Evolutionary conservation across 2,888 invertebrate genomes (phyloP), one percentile per base, ranked within the genome.

Genomic region (Eupsilia transversa): DNA sequence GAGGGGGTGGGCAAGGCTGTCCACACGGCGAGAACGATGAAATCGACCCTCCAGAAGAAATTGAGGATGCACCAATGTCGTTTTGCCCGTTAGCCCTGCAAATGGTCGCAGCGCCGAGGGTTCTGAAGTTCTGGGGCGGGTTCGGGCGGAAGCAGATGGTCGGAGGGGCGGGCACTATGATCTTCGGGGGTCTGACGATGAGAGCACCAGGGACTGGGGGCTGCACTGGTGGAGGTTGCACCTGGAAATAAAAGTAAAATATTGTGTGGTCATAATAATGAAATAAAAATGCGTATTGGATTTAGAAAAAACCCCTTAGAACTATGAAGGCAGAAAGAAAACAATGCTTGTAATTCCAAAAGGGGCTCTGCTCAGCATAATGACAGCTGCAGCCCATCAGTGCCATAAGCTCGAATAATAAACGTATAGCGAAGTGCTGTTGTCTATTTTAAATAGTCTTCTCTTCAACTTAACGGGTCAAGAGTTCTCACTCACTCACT

Each of bases 91-190:
- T 72, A 0, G 54, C 71, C 1, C 71, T 71, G 41, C 80, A 82
- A 17, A 92, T 66, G 9, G 66, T 60, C 0, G 94, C 92, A 17
- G 90, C 86, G 0, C 94, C 94, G 0, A 88, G 52, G 0, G 93
- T 93, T 27, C 91, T 90, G 88, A 92, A 93, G 79, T 63, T 27
- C 3, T 89, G 83, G 0, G 93, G 92, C 0, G 93, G 91, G 80
- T 93, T 91, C 0, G 95, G 93, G 35, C 87, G 89, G 92, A 94
- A 95, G 85, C 90, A 90, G 74, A 95, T 91, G 49, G 91, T 92
- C 0, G 95, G 95, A 0, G 94, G 90, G 0, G 91, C 88, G 0
- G 94, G 93, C 0, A 95, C 92, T 12, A 89, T 52, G 77, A 95
- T 93, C 86, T 84, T 92, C 3, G 95, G 93, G 0, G 95, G 95